A percentile compares a stretch with the other conserved stretches of the same genome.
phyloP scores from a whole-genome alignment of 2,797 vertebrate genomes.

The Hirundo rustica region DNA sequence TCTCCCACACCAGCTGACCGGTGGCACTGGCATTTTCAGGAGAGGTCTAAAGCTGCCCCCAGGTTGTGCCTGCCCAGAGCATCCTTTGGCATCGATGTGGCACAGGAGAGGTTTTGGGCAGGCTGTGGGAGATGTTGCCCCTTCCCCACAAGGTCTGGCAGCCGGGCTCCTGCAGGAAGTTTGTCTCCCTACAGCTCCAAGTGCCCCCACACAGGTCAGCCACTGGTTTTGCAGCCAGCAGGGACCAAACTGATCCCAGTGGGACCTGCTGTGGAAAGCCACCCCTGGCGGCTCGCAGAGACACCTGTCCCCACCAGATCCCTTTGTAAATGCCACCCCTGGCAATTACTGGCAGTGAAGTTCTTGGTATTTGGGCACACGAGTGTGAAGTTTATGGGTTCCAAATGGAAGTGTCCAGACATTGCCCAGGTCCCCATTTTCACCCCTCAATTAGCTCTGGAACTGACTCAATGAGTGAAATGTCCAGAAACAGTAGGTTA shows the following conservation, averaged over 20 bases:
- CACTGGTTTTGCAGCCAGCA: background rate
- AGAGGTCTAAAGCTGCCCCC: background rate
- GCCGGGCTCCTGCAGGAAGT: background rate
- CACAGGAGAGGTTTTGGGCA: background rate
- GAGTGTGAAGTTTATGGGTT: background rate
- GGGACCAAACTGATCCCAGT: background rate
- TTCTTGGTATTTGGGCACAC: background rate
- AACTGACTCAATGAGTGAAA: background rate
- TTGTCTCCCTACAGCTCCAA: background rate
- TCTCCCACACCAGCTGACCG: background rate
- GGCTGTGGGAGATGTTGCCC: background rate
- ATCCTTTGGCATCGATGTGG: background rate
- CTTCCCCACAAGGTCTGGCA: background rate
- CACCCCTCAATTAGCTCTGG: background rate
- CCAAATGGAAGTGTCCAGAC: background rate
- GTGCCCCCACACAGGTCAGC: background rate
- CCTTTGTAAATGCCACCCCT: background rate
- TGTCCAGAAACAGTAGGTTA: background rate
- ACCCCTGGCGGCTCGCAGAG: background rate
- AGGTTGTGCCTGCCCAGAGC: background rate
- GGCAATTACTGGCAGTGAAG: background rate
- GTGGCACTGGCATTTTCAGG: background rate
- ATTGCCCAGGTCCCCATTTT: background rate
- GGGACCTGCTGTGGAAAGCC: fast-evolving
- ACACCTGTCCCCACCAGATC: fast-evolving